These are phyloP conservation scores for Astreopora myriophthalma DNA, from an alignment of 64 coral and sea anemone genomes.

Conservation along the genomic window DNA sequence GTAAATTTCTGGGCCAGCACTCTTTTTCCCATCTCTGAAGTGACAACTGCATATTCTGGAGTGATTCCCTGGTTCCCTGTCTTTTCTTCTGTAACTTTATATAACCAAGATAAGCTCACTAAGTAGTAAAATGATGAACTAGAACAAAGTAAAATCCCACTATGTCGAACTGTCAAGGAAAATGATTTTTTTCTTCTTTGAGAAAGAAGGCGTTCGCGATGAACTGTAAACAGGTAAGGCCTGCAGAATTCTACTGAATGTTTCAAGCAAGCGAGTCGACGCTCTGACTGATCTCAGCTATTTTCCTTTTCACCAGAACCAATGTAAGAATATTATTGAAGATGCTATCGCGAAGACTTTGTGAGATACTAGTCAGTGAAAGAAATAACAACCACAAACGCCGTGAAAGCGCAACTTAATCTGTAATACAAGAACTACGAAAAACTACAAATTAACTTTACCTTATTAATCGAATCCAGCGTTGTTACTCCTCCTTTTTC, in stretches of 20 bases:
- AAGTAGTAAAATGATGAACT: not conserved
- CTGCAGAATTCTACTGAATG: not conserved
- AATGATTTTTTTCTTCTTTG: not conserved
- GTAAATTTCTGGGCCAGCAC: slow-evolving; percentile 13
- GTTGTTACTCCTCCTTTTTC: slow-evolving; percentile 29
- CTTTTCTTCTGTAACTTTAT: slow-evolving; percentile 5
- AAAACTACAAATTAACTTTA: slow-evolving; percentile 22
- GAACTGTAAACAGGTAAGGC: not conserved
- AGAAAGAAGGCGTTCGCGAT: not conserved
- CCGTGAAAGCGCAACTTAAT: not conserved
- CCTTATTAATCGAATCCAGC: slow-evolving; percentile 56
- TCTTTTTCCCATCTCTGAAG: slow-evolving; percentile 28
- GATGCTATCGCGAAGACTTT: not conserved
- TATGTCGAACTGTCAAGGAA: not conserved
- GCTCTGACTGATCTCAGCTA: not conserved
- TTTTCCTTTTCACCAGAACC: not conserved
- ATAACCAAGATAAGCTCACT: not conserved
- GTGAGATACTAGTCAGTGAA: not conserved
- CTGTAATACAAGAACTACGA: too few relatives aligned
- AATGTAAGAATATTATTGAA: not conserved
- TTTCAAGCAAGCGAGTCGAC: not conserved
- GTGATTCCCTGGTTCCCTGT: slow-evolving; percentile 36
- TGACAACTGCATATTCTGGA: slow-evolving; percentile 52
- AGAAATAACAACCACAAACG: not conserved
- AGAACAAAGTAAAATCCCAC: not conserved